A percentile compares a stretch with the other conserved stretches of the same genome.
These are phyloP conservation scores for Zelostemma sp. DNA, from an alignment of 1,140 invertebrate genomes.

Conservation along the genomic window DNA sequence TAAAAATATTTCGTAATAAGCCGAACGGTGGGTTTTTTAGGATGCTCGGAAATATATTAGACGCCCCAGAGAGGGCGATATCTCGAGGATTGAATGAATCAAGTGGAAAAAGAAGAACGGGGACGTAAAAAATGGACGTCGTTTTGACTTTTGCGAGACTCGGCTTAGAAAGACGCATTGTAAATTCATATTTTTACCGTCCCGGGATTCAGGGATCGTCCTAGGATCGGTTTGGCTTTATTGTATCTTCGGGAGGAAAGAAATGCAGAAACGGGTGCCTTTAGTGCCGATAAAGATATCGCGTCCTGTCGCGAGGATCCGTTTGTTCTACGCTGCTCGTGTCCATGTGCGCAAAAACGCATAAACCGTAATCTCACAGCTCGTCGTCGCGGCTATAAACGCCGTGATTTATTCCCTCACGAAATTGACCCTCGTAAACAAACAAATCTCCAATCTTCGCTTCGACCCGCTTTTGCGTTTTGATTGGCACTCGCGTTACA, in stretches of 20 bases:
- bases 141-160: constrained; percentile 1
- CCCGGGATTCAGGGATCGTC: background rate
- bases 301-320: background rate
- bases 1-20: background rate
- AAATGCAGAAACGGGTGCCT: constrained; percentile 2
- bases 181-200: constrained; percentile 11
- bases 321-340: background rate
- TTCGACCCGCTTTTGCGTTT: background rate
- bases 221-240: background rate
- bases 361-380: constrained; percentile 6
- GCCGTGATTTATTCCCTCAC: background rate
- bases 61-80: background rate
- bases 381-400: constrained; percentile 7
- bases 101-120: background rate
- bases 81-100: background rate
- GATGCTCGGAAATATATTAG: background rate
- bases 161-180: background rate
- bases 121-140: background rate
- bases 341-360: constrained; percentile 4
- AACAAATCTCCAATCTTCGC: background rate
- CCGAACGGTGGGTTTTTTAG: background rate
- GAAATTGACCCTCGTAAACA: constrained; percentile 11
- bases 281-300: constrained; percentile 13
- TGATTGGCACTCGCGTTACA: background rate
- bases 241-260: background rate